Evolutionary conservation across 2,113 vertebrate genomes (phyloP).

Genomic region (Perca schrenkii): DNA sequence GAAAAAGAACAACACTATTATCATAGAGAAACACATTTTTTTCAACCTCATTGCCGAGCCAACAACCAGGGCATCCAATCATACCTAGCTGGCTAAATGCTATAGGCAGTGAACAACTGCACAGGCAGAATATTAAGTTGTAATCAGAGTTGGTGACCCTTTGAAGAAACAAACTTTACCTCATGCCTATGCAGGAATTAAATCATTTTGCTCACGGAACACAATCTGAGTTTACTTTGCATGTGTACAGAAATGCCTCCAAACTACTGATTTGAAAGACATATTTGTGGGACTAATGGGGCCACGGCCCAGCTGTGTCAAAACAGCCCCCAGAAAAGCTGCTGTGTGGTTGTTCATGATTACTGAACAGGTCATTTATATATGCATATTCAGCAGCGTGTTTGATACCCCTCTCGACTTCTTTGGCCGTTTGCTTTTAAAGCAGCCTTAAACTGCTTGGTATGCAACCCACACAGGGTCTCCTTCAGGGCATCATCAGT

Average conservation of each 20-base stretch:
- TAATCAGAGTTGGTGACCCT: constrained; percentile 67
- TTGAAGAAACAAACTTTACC: constrained; percentile 59
- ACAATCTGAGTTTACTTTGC: constrained; percentile 58
- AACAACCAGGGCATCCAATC: constrained; percentile 50
- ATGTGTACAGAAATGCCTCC: constrained; percentile 63
- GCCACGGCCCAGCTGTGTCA: constrained; percentile 73
- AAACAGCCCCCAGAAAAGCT: constrained; percentile 77
- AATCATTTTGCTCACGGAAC: constrained; percentile 47
- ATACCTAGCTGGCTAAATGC: constrained; percentile 49
- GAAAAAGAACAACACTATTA: constrained; percentile 32
- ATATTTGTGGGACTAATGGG: constrained; percentile 80
- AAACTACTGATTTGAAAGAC: constrained; percentile 73
- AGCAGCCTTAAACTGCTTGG: constrained; percentile 71
- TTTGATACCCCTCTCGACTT: constrained; percentile 76
- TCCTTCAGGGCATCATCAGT: constrained; percentile 83
- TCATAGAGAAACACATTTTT: constrained; percentile 16
- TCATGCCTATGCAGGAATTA: constrained; percentile 48
- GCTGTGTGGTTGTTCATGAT: constrained; percentile 75
- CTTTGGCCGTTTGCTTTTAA: constrained; percentile 72
- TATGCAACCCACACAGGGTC: constrained; percentile 78
- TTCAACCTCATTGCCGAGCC: constrained; percentile 9
- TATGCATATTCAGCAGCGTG: constrained; percentile 81
- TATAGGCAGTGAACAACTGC: constrained; percentile 40
- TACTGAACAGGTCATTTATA: constrained; percentile 80
- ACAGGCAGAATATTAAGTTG: constrained; percentile 69